phyloP scores from a whole-genome alignment of 1,140 invertebrate species.

The Eueides isabella region DNA sequence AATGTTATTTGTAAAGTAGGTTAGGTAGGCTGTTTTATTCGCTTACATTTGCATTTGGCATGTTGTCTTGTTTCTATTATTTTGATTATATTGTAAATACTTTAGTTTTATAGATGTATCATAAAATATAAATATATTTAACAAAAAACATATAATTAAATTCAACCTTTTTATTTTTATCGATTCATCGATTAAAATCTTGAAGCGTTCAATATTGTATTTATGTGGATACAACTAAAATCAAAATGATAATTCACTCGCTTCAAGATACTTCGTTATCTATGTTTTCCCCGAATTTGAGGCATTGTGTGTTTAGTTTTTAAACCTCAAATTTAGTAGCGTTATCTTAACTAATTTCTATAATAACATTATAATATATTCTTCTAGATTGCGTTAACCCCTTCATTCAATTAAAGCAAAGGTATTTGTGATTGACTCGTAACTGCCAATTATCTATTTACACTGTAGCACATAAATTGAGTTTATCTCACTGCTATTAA shows the following conservation, averaged over 20 bases:
- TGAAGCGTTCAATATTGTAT: too few species aligned
- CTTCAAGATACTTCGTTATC: too few species aligned
- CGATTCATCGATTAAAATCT: neutral
- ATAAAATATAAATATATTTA: neutral
- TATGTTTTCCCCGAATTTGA: too few species aligned
- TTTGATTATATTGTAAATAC: conserved; percentile 16
- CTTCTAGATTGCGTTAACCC: neutral
- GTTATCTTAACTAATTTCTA: neutral
- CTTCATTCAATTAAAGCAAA: neutral
- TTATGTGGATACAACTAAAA: too few species aligned
- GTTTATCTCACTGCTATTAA: conserved; percentile 2
- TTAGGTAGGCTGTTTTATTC: conserved; percentile 27
- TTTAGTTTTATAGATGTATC: conserved; percentile 6
- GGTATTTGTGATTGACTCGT: conserved; percentile 14
- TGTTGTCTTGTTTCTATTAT: conserved; percentile 18
- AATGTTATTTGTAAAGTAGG: conserved; percentile 31
- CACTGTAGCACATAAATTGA: conserved; percentile 3
- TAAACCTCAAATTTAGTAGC: too few species aligned
- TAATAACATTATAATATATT: neutral
- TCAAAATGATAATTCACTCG: too few species aligned
- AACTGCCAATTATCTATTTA: conserved; percentile 20
- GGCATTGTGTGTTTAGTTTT: too few species aligned
- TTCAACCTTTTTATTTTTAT: too few species aligned
- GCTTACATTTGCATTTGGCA: conserved; percentile 26
- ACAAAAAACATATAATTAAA: too few species aligned